phyloP scores from a whole-genome alignment of 2,797 vertebrate genomes.

The Hydrocynus forskahlii region DNA sequence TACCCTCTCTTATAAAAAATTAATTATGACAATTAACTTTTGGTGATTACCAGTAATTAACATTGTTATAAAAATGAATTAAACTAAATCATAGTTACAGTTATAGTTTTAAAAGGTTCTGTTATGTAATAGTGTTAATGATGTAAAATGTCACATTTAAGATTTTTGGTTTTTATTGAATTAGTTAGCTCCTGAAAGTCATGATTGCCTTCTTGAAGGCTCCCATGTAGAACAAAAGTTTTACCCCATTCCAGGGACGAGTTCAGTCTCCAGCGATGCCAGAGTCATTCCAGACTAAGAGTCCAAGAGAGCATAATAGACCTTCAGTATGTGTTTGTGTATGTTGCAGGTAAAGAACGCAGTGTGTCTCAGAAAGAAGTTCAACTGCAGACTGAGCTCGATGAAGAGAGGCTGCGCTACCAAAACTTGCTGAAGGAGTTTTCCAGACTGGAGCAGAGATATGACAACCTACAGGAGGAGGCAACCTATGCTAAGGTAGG shows the following conservation, averaged over 20 bases:
- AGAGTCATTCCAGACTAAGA: no score
- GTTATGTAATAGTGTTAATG: neutral
- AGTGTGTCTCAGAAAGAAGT: constrained; percentile 69
- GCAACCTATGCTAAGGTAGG: constrained; percentile 79
- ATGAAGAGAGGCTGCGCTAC: constrained; percentile 87
- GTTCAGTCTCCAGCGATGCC: no score
- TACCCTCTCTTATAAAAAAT: constrained; percentile 11
- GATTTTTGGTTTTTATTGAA: neutral
- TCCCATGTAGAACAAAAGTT: no score
- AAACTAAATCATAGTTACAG: no score
- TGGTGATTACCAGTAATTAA: neutral
- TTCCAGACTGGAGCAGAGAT: constrained; percentile 90
- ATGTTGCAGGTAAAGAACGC: constrained; percentile 59
- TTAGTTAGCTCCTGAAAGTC: neutral
- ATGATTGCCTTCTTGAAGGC: neutral
- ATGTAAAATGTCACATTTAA: neutral
- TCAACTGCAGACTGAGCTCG: constrained; percentile 82
- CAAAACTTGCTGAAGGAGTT: constrained; percentile 95
- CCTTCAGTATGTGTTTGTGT: no score
- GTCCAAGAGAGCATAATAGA: no score
- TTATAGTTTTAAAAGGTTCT: no score
- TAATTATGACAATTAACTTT: neutral
- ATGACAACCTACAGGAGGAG: constrained; percentile 90
- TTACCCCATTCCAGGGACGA: no score
- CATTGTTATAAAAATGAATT: neutral